These are phyloP conservation scores for Geotrypetes seraphini DNA, from an alignment of 2,797 vertebrate genomes.

Conservation along the genomic window DNA sequence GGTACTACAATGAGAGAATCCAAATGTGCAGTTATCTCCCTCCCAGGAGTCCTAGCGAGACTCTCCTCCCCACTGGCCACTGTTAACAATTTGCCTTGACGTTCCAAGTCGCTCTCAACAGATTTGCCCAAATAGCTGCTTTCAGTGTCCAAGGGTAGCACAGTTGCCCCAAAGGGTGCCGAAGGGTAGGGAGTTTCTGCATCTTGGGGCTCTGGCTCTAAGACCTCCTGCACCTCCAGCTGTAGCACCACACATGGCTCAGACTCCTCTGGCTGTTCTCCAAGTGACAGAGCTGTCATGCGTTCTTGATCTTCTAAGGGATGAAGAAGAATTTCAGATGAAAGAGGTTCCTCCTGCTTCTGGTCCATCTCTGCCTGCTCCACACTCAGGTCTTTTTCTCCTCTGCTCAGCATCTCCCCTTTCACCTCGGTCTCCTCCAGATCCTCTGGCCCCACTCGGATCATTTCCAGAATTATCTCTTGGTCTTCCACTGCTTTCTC, in stretches of 20 bases:
- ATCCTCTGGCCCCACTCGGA: constrained; percentile 13
- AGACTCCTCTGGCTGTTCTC: constrained; percentile 41
- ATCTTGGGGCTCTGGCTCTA: constrained; percentile 48
- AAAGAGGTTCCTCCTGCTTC: constrained; percentile 13
- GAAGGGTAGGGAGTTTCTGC: constrained; percentile 44
- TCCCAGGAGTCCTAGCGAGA: constrained; percentile 53
- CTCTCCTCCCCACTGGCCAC: constrained; percentile 51
- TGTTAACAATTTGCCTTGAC: constrained; percentile 16
- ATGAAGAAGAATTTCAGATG: constrained; percentile 32
- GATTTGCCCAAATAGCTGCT: constrained; percentile 27
- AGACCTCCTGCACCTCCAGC: constrained; percentile 31
- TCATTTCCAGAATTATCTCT: constrained; percentile 35
- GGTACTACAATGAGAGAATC: constrained; percentile 37
- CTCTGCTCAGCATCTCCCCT: constrained; percentile 32
- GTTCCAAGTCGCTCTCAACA: constrained; percentile 51
- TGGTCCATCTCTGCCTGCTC: neutral
- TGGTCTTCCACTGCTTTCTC: constrained; percentile 35
- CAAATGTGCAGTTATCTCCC: constrained; percentile 34
- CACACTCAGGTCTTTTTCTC: constrained; percentile 21
- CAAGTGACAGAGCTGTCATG: constrained; percentile 44
- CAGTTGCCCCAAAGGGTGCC: constrained; percentile 53
- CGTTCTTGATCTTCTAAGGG: constrained; percentile 38
- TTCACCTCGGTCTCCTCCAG: constrained; percentile 28
- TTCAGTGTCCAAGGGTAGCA: constrained; percentile 43
- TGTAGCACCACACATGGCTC: constrained; percentile 35